Conservation (phyloP, 2,797 vertebrate genomes). For the Takifugu ocellatus region DNA sequence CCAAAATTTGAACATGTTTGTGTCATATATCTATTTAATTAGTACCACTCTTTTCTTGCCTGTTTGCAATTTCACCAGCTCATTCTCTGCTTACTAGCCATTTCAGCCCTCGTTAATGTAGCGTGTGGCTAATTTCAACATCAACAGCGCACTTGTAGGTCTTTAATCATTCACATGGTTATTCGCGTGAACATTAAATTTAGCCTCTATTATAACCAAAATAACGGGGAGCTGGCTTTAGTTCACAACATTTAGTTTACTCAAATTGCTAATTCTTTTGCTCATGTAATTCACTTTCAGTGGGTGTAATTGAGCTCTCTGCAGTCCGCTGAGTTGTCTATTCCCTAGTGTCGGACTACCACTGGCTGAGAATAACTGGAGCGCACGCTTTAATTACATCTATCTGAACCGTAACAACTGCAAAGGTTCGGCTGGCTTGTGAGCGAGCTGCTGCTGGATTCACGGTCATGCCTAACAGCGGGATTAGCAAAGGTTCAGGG, state of each 20-base stretch:
- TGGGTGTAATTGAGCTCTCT: background rate
- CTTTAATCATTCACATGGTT: background rate
- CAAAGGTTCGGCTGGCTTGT: constrained; percentile 12
- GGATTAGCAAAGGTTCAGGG: constrained; percentile 52
- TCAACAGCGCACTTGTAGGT: background rate
- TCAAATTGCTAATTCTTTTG: background rate
- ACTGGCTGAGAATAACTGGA: constrained; percentile 4
- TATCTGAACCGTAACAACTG: constrained; percentile 7
- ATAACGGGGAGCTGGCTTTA: too few relatives aligned
- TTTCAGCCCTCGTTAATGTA: too few relatives aligned
- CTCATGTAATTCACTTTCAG: background rate
- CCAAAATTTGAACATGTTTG: too few relatives aligned
- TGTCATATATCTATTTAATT: background rate
- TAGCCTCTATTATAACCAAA: too few relatives aligned
- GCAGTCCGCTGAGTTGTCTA: background rate
- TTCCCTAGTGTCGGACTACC: background rate
- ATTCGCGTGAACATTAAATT: too few relatives aligned
- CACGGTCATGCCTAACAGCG: constrained; percentile 27
- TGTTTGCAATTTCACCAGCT: background rate
- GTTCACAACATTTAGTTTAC: background rate
- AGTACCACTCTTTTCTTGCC: background rate
- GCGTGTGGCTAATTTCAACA: background rate
- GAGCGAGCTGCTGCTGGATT: constrained; percentile 35
- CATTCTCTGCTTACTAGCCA: background rate
- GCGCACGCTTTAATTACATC: constrained; percentile 6